phyloP scores from a whole-genome alignment of 2,113 vertebrate genomes.

The Megatriorchis doriae region DNA sequence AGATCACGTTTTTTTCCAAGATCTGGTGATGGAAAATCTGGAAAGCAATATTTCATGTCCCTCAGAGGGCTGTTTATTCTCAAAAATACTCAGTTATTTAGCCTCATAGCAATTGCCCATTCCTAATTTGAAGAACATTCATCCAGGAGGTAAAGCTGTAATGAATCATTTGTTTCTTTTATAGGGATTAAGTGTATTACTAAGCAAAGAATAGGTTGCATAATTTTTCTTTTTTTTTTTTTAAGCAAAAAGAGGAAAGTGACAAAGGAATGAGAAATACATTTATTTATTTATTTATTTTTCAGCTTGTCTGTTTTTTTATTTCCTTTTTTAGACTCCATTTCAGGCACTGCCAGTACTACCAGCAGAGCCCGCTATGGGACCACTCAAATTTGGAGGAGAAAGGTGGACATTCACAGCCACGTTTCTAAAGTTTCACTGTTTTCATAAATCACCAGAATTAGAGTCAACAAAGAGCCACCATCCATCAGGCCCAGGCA shows the following conservation, averaged over 20 bases:
- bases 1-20: slow-evolving; percentile 53
- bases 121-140: slow-evolving; percentile 65
- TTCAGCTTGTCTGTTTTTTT: background rate
- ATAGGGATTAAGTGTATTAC: slow-evolving; percentile 53
- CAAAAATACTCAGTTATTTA: slow-evolving; percentile 68
- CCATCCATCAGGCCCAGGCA: background rate
- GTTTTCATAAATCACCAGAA: background rate
- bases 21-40: slow-evolving; percentile 66
- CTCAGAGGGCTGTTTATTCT: slow-evolving; percentile 69
- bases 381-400: slow-evolving; percentile 38
- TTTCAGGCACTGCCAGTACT: slow-evolving; percentile 16
- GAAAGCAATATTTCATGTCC: slow-evolving; percentile 49
- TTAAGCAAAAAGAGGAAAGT: background rate
- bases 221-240: background rate
- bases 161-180: slow-evolving; percentile 72
- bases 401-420: slow-evolving; percentile 10
- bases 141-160: slow-evolving; percentile 44
- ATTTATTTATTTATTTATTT: background rate
- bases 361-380: slow-evolving; percentile 54
- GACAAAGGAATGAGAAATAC: background rate
- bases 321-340: background rate
- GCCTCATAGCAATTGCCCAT: slow-evolving; percentile 64
- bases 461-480: background rate
- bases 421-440: background rate
- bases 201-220: slow-evolving; percentile 53